Percentiles rank a stretch among this genome's conserved stretches.
Conservation (phyloP, 2,888 invertebrate species). For the Dusona sp. region DNA sequence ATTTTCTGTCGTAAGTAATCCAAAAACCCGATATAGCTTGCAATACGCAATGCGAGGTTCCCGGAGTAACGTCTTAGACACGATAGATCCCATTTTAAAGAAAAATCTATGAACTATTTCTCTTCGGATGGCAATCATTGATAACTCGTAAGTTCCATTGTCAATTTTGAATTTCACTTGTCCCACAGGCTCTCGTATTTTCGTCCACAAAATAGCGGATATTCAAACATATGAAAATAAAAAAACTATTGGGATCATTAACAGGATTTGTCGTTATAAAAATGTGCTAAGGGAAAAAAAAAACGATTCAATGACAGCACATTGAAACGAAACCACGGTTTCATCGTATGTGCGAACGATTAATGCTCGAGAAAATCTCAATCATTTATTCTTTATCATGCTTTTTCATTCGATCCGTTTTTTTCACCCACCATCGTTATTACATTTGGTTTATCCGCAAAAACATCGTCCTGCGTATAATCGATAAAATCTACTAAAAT, state of each 20-base stretch:
- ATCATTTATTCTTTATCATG: slow-evolving; percentile 34
- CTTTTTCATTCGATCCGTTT: background rate
- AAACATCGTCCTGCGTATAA: slow-evolving; percentile 56
- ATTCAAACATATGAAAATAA: background rate
- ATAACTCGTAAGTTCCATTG: background rate
- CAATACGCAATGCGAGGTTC: background rate
- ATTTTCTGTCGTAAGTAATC: background rate
- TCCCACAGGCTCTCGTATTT: background rate
- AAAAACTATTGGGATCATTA: background rate
- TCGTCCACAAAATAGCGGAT: background rate
- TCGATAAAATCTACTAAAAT: slow-evolving; percentile 70
- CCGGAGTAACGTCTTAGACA: background rate
- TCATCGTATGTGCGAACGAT: slow-evolving; percentile 45
- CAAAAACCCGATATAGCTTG: background rate
- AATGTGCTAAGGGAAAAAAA: slow-evolving; percentile 8
- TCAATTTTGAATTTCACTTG: background rate
- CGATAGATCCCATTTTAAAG: background rate
- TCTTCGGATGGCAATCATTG: slow-evolving; percentile 2
- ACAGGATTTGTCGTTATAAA: slow-evolving; percentile 24
- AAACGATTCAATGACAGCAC: background rate
- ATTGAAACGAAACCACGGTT: slow-evolving; percentile 33
- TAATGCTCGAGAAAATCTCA: slow-evolving; percentile 36
- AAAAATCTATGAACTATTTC: background rate
- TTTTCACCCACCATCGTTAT: slow-evolving; percentile 24
- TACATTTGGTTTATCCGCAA: slow-evolving; percentile 49